Conservation (phyloP, 2,113 vertebrate genomes). For the Sebastes fasciatus region DNA sequence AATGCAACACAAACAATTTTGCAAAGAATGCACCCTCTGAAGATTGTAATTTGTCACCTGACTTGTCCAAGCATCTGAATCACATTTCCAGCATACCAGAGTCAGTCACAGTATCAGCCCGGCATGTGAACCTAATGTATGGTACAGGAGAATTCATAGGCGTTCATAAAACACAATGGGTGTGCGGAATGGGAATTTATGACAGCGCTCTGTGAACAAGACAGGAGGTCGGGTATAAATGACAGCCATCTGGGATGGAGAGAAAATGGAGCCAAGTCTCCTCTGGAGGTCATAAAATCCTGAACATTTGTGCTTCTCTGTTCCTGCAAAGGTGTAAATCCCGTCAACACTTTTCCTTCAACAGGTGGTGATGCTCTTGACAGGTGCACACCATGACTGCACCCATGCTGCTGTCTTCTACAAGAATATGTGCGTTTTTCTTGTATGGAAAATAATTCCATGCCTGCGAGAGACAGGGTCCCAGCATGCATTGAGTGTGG, state of each 20-base stretch:
- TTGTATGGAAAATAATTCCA: neutral
- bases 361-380: neutral
- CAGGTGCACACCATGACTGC: neutral
- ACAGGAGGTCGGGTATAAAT: neutral
- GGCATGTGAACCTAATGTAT: neutral
- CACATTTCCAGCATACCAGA: neutral
- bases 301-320: neutral
- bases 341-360: neutral
- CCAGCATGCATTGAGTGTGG: neutral
- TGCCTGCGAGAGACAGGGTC: neutral
- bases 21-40: neutral
- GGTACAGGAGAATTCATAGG: neutral
- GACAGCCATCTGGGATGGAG: neutral
- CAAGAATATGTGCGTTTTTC: neutral
- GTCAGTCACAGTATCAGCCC: neutral
- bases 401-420: too few species aligned
- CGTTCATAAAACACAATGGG: neutral
- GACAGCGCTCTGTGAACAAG: neutral
- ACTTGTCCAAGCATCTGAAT: neutral
- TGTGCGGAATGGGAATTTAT: neutral
- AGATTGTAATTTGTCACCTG: neutral
- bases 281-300: neutral
- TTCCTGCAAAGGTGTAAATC: neutral
- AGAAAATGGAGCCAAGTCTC: neutral
- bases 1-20: too few species aligned